Conservation (phyloP, 2,888 invertebrate species). For the Danaus chrysippus region DNA sequence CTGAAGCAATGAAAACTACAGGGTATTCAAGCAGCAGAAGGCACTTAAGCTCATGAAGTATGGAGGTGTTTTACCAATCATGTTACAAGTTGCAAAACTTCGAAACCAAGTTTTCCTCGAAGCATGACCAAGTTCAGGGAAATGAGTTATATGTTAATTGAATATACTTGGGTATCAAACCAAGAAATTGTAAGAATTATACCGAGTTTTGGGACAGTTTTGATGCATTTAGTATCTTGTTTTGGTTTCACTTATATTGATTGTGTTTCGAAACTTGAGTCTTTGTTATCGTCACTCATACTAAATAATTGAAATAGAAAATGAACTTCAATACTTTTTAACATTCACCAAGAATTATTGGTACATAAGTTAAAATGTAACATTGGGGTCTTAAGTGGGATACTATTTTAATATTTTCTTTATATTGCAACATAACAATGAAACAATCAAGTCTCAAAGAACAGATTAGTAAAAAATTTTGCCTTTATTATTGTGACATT, state of each 20-base stretch:
- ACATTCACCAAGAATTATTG: too few relatives aligned
- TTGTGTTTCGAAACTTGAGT: too few relatives aligned
- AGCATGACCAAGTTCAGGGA: not conserved
- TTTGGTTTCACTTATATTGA: too few relatives aligned
- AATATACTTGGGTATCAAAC: not conserved
- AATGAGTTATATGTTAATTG: not conserved
- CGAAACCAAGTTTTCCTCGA: not conserved
- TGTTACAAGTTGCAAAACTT: conserved; percentile 4
- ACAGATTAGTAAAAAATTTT: conserved; percentile 11
- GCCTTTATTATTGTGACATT: conserved; percentile 14
- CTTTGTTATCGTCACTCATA: too few relatives aligned
- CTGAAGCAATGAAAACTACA: conserved; percentile 20
- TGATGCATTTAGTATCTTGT: not conserved
- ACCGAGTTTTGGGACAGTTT: not conserved
- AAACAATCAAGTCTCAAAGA: conserved; percentile 7
- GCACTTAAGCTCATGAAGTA: conserved; percentile 21
- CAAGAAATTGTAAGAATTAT: not conserved
- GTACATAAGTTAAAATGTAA: too few relatives aligned
- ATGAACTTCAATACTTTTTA: too few relatives aligned
- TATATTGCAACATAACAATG: conserved; percentile 3
- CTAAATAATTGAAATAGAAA: too few relatives aligned
- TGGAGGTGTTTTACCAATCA: conserved; percentile 12
- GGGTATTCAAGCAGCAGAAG: conserved; percentile 27
- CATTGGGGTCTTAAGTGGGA: too few relatives aligned
- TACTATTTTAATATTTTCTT: not conserved